Evolutionary conservation across 2,113 vertebrate species (phyloP), one percentile per base, ranked within the genome.

Genomic region (Bolborhynchus lineola): DNA sequence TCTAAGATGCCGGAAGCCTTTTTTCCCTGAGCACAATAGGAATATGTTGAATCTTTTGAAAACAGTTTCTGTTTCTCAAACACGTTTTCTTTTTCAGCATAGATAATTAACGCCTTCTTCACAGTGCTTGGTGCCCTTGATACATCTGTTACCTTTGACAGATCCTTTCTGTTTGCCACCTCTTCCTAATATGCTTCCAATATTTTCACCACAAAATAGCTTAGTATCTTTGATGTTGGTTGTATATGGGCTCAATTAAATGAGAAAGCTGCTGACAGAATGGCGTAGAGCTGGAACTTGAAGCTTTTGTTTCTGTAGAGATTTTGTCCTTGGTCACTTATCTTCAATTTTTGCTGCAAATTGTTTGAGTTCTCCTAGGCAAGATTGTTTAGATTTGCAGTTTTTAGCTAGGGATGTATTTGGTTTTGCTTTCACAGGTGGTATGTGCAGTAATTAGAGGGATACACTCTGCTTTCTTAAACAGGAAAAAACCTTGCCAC

Each of bases 1-100:
- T 82, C 71, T 67, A 65, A 86, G 71, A 59, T 59, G 65, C 80
- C 63, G 60, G 68, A 93, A 82, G 85, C 86, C 81, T 92, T 94
- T 59, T 95, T 76, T 79, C 95, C 63, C 53, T 41, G 74, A 92
- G 68, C 85, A 94, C 95, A 96, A 96, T 95, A 89, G 87, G 88
- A 86, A 67, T 93, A 93, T 78, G 92, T 96, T 83, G 90, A 90
- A 87, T 92, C 92, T 95, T 96, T 90, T 95, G 95, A 96, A 96
- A 96, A 97, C 88, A 93, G 96, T 97, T 97, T 94, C 95, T 95
- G 80, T 82, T 97, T 96, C 97, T 93, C 84, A 95, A 87, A 95
- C 85, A 95, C 80, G 47, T 96, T 97, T 96, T 69, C 67, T 93
- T 95, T 93, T 80, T 88, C 86, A 60, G 95, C 71, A 52, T 96